Base-by-base conservation (phyloP, 1,140 invertebrate genomes). In the Brachionus sp. region DNA sequence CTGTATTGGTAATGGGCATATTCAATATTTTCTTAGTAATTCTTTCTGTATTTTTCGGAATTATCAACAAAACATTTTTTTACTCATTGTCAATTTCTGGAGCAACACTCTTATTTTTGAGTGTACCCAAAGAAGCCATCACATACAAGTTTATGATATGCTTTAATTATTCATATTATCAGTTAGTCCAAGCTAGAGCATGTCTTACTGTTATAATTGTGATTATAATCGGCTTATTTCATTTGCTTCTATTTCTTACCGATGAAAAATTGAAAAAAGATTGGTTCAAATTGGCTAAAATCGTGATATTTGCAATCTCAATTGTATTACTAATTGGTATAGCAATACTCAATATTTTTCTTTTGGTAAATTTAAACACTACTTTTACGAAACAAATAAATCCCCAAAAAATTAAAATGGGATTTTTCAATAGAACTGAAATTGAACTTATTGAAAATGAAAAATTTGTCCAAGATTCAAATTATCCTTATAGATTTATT, bases 141-240 rank as follows among this genome's bases (percentile, higher is more conserved):
- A 5, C 23, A n/a, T 46, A 46, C n/a, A 75, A 75, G 7, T 75
- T 50, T 29, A 13, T 46, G 23, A 9, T 29, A 1, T 75, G 70
- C 44, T 75, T 75, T 75, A 75, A 46, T 42, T 46, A 50, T 25
- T 9, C 42, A 7, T 46, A 46, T 75, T 46, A 75, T 75, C 42
- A 44, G 44, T 7, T 75, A 46, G 42, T 29, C 10, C 37, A 46
- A 25, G 70, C 70, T 5, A 75, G 70, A 75, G 70, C 70, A 25
- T 46, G 19, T 33, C 5, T 75, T 5, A 46, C 70, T 13, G 46
- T 75, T 2, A 13, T 75, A 25, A 46, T 46, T 4, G 70, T 75
- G 6, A 46, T 75, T 19, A 25, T 75, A 10, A 12, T 46, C 3
- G 7, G 19, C 13, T 5, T 42, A 13, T 46, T 75, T 33, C 19